A percentile compares a stretch with the other conserved stretches of the same genome.
phyloP scores from a whole-genome alignment of 2,888 invertebrate species.

The Helobdella robusta region DNA sequence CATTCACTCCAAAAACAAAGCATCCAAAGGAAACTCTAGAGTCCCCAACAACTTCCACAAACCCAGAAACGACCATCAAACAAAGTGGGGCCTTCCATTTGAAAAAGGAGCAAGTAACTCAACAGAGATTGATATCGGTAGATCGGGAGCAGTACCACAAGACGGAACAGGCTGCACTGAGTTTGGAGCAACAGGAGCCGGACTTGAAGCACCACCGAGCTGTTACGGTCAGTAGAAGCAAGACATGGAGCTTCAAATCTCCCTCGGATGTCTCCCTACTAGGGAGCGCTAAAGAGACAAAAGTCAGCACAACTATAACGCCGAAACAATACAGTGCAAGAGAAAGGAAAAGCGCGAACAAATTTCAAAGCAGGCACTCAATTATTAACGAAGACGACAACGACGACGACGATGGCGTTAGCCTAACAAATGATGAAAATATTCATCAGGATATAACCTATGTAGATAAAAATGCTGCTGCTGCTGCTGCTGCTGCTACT shows the following conservation, averaged over 20 bases:
- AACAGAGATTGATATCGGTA: slow-evolving; percentile 23
- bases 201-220: slow-evolving; percentile 16
- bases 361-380: neutral
- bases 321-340: neutral
- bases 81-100: slow-evolving; percentile 17
- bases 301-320: neutral
- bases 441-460: too few species aligned
- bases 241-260: slow-evolving; percentile 19
- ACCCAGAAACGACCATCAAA: neutral
- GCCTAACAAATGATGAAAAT: too few species aligned
- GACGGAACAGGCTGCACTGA: slow-evolving; percentile 12
- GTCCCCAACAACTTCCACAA: neutral
- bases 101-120: slow-evolving; percentile 17
- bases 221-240: slow-evolving; percentile 18
- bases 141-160: slow-evolving; percentile 23
- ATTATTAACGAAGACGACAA: slow-evolving; percentile 1
- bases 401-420: neutral
- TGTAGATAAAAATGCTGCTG: too few species aligned
- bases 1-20: neutral
- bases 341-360: neutral
- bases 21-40: neutral
- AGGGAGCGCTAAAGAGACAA: neutral
- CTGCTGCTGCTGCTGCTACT: too few species aligned
- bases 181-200: neutral
- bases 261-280: neutral